Base-by-base conservation (phyloP, 2,797 vertebrate genomes). In the Gouania willdenowi region DNA sequence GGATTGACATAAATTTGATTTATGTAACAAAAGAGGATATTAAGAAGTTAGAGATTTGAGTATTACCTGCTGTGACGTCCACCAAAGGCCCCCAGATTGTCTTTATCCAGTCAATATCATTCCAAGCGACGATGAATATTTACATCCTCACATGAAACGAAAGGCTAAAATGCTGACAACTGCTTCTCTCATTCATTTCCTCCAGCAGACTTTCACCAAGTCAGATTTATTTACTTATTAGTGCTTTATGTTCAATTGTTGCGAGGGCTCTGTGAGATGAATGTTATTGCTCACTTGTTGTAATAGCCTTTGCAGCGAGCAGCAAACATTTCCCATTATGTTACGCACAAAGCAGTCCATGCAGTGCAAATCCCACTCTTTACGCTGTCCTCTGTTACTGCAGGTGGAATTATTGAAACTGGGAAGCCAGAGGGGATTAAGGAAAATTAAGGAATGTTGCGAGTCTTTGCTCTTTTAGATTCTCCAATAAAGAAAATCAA, bases 401-500 rank as follows among this genome's bases (percentile, higher is more conserved):
- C 24, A 40, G 10, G 9, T 16, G 13, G 27, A 36, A 40, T 43
- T 59, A 33, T n/a, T 39, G 44, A 54, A 72, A 63, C 26, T 43
- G n/a, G n/a, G n/a, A n/a, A 30, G 21, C 35, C 3, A 1, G 5
- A 31, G 42, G n/a, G n/a, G 32, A 33, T 32, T 43, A 53, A 29
- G 41, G 47, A 48, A 40, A 55, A 26, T n/a, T 44, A 41, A 53
- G 39, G 11, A 41, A 60, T 68, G 45, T 38, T 26, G 26, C 34
- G 42, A 49, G 41, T 17, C 36, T 39, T 33, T 55, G 49, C 41
- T 75, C 46, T 55, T 53, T 70, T 45, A 54, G 46, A 57, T 36
- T 35, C 51, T 63, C 53, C 46, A 53, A 38, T 53, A 60, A 53
- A 74, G 61, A 62, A 44, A 67, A 44, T 69, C 44, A 43, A 63